phyloP scores from a whole-genome alignment of 30 jellyfish, hydroid and myxozoan genomes.

The Hydractinia symbiolongicarpus region DNA sequence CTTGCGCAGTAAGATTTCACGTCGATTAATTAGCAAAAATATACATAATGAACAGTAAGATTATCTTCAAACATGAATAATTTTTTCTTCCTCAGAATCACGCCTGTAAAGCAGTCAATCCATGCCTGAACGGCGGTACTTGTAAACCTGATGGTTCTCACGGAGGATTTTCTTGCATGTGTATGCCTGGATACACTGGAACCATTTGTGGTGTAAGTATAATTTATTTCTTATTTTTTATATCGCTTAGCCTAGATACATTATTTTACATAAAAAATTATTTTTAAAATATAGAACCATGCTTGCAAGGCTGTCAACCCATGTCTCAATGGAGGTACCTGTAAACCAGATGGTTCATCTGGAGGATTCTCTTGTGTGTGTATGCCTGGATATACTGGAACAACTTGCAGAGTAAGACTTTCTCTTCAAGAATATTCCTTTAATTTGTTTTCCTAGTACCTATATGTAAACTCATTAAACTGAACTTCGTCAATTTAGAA shows the following conservation, averaged over 20 bases:
- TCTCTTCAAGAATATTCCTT: background rate
- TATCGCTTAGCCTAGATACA: background rate
- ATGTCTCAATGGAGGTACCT: conserved; percentile 2
- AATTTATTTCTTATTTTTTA: background rate
- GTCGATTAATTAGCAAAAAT: background rate
- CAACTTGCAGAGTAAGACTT: conserved; percentile 1
- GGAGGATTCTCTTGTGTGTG: background rate
- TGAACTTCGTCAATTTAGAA: background rate
- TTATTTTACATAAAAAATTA: background rate
- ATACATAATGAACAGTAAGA: background rate
- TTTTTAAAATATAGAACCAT: conserved; percentile 1
- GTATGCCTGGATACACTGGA: conserved; percentile 73
- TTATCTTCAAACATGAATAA: background rate
- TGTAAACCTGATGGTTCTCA: conserved; percentile 63
- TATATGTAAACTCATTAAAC: background rate
- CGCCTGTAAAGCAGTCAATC: conserved; percentile 44
- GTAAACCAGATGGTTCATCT: background rate
- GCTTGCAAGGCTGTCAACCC: conserved; percentile 6
- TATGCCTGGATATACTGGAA: conserved; percentile 12
- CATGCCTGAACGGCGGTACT: conserved; percentile 59
- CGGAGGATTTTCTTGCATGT: conserved; percentile 49
- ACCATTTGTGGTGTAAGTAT: conserved; percentile 9
- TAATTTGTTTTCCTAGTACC: background rate
- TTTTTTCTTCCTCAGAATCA: background rate
- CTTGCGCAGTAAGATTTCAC: conserved; percentile 21